These are phyloP conservation scores for Agrilus planipennis DNA, from an alignment of 1,140 invertebrate species.

Conservation along the genomic window DNA sequence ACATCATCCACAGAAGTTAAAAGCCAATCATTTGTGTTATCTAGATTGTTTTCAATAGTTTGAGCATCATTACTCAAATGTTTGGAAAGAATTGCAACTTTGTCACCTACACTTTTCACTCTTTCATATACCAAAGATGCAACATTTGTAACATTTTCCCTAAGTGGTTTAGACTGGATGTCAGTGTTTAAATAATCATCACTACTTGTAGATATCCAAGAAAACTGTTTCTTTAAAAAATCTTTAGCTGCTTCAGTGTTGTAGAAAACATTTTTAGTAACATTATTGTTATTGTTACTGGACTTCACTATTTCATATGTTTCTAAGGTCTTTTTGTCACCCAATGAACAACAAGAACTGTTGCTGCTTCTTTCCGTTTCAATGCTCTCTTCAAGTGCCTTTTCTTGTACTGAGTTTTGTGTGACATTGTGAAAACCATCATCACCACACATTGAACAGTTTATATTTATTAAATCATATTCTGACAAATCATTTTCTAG, in stretches of 20 bases:
- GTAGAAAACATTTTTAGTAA: slow-evolving; percentile 54
- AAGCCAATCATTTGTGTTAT: slow-evolving; percentile 36
- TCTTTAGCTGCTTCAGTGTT: slow-evolving; percentile 59
- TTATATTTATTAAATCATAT: no score
- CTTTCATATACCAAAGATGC: slow-evolving; percentile 62
- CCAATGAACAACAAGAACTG: no score
- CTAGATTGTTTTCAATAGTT: slow-evolving; percentile 46
- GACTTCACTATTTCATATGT: no score
- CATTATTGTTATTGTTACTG: slow-evolving; percentile 22
- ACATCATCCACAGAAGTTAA: slow-evolving; percentile 35
- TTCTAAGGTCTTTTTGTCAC: slow-evolving; percentile 19
- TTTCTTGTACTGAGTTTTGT: no score
- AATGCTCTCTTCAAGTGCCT: no score
- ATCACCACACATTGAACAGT: no score
- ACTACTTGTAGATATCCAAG: slow-evolving; percentile 54
- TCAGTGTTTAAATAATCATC: slow-evolving; percentile 52
- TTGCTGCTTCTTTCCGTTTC: no score
- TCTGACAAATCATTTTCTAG: no score
- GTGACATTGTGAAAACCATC: no score
- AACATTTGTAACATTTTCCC: slow-evolving; percentile 62
- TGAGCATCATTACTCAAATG: slow-evolving; percentile 64
- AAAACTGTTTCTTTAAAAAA: slow-evolving; percentile 57
- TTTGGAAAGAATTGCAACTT: slow-evolving; percentile 56
- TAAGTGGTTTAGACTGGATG: slow-evolving; percentile 52
- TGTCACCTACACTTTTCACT: slow-evolving; percentile 60